phyloP scores from a whole-genome alignment of 1,140 invertebrate species.

The Chionoecetes opilio region DNA sequence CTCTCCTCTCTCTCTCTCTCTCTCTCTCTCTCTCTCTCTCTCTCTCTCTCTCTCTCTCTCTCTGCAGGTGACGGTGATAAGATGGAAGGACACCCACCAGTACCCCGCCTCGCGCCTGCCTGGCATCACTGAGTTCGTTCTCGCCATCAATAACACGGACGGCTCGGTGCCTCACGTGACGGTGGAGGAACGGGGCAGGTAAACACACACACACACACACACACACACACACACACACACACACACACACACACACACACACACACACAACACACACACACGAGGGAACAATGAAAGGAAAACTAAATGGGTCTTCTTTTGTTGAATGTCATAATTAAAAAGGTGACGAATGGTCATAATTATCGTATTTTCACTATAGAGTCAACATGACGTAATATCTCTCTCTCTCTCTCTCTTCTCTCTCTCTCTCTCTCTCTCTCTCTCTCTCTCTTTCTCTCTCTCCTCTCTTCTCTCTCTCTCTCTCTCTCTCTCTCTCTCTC shows the following conservation, averaged over 20 bases:
- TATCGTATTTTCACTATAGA: not conserved
- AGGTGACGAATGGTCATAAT: not conserved
- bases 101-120: constrained; percentile 48
- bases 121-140: constrained; percentile 56
- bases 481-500: not conserved
- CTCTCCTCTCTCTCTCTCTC: too few relatives aligned
- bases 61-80: constrained; percentile 63
- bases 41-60: too few relatives aligned
- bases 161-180: constrained; percentile 67
- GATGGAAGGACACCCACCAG: constrained; percentile 68
- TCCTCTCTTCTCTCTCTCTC: not conserved
- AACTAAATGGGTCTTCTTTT: not conserved
- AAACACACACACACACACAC: not conserved
- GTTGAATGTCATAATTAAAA: not conserved
- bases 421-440: constrained; percentile 39
- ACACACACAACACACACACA: not conserved
- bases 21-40: too few relatives aligned
- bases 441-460: constrained; percentile 22
- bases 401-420: not conserved
- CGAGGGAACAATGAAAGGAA: not conserved
- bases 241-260: constrained; percentile 44
- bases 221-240: constrained; percentile 39
- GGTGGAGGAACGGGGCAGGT: constrained; percentile 69
- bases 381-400: not conserved
- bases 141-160: constrained; percentile 71